Evolutionary conservation across 2,113 vertebrate species (phyloP), one percentile per base, ranked within the genome.

Genomic region (Tursiops truncatus): DNA sequence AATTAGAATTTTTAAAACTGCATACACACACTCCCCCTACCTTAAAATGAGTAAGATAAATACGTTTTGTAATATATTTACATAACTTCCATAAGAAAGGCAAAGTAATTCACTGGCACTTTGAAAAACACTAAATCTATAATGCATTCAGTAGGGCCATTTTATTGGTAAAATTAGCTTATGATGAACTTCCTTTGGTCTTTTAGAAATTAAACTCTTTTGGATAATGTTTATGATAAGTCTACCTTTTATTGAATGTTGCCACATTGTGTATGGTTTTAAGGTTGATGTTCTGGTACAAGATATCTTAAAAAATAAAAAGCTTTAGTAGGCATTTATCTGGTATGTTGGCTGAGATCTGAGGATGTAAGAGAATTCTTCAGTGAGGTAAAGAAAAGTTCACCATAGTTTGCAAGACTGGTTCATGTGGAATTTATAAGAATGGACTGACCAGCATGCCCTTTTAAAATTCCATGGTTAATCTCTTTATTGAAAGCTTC

Each of bases 401-500:
- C 91, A 97, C 60, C 68, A 81, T 21, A 79, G 90, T 92, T 88
- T 96, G 81, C 91, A 76, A 67, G 94, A 93, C 67, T 92, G 60
- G 94, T 86, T 98, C 93, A 84, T 65, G 97, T 98, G 83, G 76
- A 97, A 91, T 94, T 96, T 92, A 95, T 82, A 98, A 90, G 80
- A 97, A 0, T 25, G 96, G 95, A 96, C 82, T 92, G 97, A 38
- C 73, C 94, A 96, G 91, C 95, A 8, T 97, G 95, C 97, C 96
- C 93, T 97, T 90, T 96, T 93, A 98, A 90, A 97, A 96, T 87
- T 95, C 97, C 95, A 10, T 56, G 95, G 67, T 93, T 85, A 96
- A 97, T 97, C 76, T 94, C 60, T 94, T 98, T 95, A 94, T 97
- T 98, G 96, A 98, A 97, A 87, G 79, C 95, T 98, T 86, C 70